phyloP scores from a whole-genome alignment of 2,797 vertebrate genomes.

The Sebastolobus alascanus region DNA sequence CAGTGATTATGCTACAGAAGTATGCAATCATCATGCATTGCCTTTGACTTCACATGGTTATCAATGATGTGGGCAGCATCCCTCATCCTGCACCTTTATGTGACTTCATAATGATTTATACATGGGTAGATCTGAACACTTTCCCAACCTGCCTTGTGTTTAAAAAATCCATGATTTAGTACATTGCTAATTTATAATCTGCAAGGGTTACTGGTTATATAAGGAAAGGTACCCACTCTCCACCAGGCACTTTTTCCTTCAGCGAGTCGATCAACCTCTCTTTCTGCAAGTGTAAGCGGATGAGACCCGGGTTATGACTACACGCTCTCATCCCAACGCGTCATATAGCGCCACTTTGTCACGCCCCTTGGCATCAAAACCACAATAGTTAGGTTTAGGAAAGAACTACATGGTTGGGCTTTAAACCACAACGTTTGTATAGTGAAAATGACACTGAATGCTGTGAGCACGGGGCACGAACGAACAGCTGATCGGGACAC shows the following conservation, averaged over 20 bases:
- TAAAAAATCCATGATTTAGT: conserved; percentile 49
- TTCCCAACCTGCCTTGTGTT: conserved; percentile 51
- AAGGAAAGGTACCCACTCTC: conserved; percentile 58
- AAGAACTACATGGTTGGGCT: no score
- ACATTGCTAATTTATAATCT: conserved; percentile 55
- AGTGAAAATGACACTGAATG: no score
- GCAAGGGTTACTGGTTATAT: conserved; percentile 52
- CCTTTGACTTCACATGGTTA: conserved; percentile 26
- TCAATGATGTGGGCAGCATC: conserved; percentile 20
- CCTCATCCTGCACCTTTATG: conserved; percentile 25
- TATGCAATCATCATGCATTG: conserved; percentile 36
- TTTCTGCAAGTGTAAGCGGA: conserved; percentile 44
- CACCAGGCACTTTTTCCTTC: conserved; percentile 50
- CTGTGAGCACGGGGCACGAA: no score
- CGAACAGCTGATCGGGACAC: no score
- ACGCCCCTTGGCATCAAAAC: neutral
- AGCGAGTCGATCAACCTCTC: conserved; percentile 71
- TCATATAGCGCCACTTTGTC: neutral
- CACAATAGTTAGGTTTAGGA: neutral
- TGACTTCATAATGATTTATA: conserved; percentile 59
- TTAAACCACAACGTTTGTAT: no score
- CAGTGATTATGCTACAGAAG: conserved; percentile 70
- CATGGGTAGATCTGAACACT: conserved; percentile 15
- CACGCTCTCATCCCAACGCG: neutral
- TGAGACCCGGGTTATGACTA: conserved; percentile 15